A percentile compares a stretch with the other conserved stretches of the same genome.
Evolutionary conservation across 2,797 vertebrate species (phyloP).

Genomic region (Karalla daura): DNA sequence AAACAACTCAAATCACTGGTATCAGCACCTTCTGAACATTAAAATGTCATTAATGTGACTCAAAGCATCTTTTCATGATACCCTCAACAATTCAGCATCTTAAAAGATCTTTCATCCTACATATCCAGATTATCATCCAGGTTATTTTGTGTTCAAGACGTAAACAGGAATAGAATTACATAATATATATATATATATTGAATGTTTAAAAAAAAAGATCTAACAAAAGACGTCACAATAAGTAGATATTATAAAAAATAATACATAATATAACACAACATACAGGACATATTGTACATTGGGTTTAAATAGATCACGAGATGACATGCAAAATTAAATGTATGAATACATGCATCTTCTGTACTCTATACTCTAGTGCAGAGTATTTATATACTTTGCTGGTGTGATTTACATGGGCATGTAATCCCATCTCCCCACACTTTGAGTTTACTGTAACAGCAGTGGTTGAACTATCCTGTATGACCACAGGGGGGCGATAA

Average conservation of each 20-base stretch:
- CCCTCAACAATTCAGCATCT: neutral
- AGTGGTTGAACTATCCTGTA: neutral
- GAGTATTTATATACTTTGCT: neutral
- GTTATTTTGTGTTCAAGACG: neutral
- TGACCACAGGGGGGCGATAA: constrained; percentile 73
- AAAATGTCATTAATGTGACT: neutral
- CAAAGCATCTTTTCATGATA: neutral
- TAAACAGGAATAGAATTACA: too few species aligned
- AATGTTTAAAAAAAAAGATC: neutral
- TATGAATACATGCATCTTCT: too few species aligned
- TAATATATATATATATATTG: too few species aligned
- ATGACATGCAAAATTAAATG: too few species aligned
- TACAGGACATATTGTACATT: too few species aligned
- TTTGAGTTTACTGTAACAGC: neutral
- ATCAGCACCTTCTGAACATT: neutral
- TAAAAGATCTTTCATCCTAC: too few species aligned
- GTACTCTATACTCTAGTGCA: too few species aligned
- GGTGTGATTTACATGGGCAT: neutral
- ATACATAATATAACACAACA: too few species aligned
- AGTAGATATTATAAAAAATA: too few species aligned
- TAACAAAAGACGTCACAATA: neutral
- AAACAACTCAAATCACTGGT: neutral
- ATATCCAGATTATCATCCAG: too few species aligned
- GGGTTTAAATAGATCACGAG: too few species aligned
- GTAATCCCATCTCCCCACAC: neutral